phyloP scores from a whole-genome alignment of 2,797 vertebrate species.

The Lepus oiostolus region DNA sequence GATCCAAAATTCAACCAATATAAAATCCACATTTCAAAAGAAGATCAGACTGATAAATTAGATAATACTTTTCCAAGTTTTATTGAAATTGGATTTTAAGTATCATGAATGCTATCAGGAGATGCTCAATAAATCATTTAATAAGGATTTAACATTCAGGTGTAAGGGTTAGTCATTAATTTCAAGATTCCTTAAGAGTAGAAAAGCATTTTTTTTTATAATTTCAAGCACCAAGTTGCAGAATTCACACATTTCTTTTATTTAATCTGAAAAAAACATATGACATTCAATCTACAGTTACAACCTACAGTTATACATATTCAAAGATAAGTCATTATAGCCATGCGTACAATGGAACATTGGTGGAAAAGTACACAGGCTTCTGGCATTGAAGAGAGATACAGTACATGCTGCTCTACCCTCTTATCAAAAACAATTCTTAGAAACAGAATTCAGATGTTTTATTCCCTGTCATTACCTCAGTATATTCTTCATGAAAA shows the following conservation, averaged over 20 bases:
- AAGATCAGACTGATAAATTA: slow-evolving; percentile 71
- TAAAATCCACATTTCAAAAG: slow-evolving; percentile 47
- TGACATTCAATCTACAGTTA: background rate
- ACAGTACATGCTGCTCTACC: background rate
- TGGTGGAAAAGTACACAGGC: background rate
- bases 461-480: background rate
- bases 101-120: slow-evolving; percentile 56
- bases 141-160: slow-evolving; percentile 48
- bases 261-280: background rate
- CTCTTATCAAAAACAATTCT: background rate
- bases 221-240: background rate
- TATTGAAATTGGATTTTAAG: slow-evolving; percentile 78
- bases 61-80: slow-evolving; percentile 71
- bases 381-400: background rate
- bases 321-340: background rate
- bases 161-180: slow-evolving; percentile 56
- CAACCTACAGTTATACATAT: background rate
- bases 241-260: slow-evolving; percentile 53
- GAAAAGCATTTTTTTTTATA: slow-evolving; percentile 56
- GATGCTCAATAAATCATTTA: slow-evolving; percentile 45
- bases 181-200: background rate
- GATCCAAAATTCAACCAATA: slow-evolving; percentile 69
- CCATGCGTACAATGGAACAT: background rate
- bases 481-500: background rate
- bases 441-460: background rate